phyloP scores from a whole-genome alignment of 2,888 invertebrate genomes.

The Archaeoteleia sp. region DNA sequence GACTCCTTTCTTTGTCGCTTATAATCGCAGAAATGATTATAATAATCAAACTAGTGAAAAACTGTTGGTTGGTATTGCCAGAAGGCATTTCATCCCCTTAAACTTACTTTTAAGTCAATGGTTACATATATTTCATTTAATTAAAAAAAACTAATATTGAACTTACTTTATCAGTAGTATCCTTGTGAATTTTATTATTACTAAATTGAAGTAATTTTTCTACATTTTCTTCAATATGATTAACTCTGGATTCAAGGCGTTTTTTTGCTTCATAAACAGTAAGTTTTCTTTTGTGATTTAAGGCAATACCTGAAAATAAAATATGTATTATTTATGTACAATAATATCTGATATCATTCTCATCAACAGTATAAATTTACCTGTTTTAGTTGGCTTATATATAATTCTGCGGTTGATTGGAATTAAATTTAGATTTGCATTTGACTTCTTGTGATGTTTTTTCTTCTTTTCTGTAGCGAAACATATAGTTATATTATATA shows the following conservation, averaged over 20 bases:
- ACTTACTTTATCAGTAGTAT: slow-evolving; percentile 74
- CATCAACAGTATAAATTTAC: slow-evolving; percentile 38
- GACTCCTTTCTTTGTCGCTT: too few species aligned
- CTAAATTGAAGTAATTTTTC: slow-evolving; percentile 76
- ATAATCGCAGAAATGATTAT: too few species aligned
- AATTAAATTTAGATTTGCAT: background rate
- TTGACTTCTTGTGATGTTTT: slow-evolving; percentile 11
- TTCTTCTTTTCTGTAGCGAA: slow-evolving; percentile 70
- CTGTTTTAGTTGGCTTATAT: slow-evolving; percentile 4
- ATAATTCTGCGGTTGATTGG: background rate
- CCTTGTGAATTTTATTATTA: slow-evolving; percentile 56
- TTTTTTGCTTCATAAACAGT: slow-evolving; percentile 65
- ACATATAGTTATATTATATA: slow-evolving; percentile 43
- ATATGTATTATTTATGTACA: background rate
- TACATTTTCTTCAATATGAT: slow-evolving; percentile 76
- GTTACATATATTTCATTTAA: background rate
- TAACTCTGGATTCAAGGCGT: slow-evolving; percentile 57
- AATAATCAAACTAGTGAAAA: too few species aligned
- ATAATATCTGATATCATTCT: slow-evolving; percentile 4
- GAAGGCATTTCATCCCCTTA: too few species aligned
- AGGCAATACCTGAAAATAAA: slow-evolving; percentile 26
- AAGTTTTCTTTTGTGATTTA: slow-evolving; percentile 58
- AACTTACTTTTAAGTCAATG: background rate
- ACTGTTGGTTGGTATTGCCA: too few species aligned
- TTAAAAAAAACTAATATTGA: too few species aligned